Conservation (phyloP, 2,797 vertebrate species). For the Sebastes miniatus region DNA sequence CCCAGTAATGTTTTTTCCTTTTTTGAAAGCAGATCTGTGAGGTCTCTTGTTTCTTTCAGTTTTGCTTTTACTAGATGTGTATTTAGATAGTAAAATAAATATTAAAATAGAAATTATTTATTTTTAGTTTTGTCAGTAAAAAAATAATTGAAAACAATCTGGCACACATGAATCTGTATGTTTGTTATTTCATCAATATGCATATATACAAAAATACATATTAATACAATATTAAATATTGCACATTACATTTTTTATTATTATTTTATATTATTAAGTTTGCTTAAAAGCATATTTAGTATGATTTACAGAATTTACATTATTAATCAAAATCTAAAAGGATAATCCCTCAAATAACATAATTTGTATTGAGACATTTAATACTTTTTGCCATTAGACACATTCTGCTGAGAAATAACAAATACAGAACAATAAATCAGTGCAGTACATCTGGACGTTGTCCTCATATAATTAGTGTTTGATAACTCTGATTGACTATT, state of each 20-base stretch:
- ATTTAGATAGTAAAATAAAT: constrained; percentile 7
- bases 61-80: constrained; percentile 13
- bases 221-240: not conserved
- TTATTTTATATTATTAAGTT: not conserved
- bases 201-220: not conserved
- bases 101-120: not conserved
- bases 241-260: not conserved
- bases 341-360: not conserved
- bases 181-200: not conserved
- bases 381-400: not conserved
- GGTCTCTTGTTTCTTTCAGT: constrained; percentile 15
- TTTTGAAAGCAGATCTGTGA: constrained; percentile 44
- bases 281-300: not conserved
- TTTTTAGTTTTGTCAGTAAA: not conserved
- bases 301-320: not conserved
- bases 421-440: constrained; percentile 41
- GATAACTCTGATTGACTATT: constrained; percentile 82
- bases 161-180: not conserved
- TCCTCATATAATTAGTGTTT: constrained; percentile 81
- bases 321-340: not conserved
- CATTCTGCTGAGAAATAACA: constrained; percentile 50
- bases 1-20: constrained; percentile 29
- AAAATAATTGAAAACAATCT: not conserved
- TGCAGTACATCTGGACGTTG: constrained; percentile 34
- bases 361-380: not conserved